Base-by-base conservation (phyloP, 2,888 invertebrate genomes). In the Watsonalla binaria region DNA sequence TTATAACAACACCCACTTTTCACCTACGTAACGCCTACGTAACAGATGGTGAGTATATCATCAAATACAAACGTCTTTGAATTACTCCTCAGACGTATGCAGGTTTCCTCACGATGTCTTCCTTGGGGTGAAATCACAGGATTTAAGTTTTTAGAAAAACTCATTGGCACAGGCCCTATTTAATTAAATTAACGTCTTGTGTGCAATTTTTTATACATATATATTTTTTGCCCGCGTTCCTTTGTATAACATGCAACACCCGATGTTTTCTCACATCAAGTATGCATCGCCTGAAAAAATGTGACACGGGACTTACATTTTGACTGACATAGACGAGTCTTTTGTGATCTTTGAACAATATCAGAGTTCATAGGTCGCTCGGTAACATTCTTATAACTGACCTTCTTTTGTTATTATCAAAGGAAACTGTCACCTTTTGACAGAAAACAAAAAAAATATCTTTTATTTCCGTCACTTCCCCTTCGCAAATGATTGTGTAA, bases 311-410 rank as follows among this genome's bases (percentile, higher is more conserved):
- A 63, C 60, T 49, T 6, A 37, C 54, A 63, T 52, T 72, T 69
- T 80, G 82, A 82, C 76, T 82, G 82, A 82, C 79, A 61, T 62
- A 61, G 72, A 74, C 72, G 59, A 63, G 50, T 56, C 60, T 61
- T 47, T 58, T 57, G 45, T 54, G 57, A 69, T 65, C 62, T 62
- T 63, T 62, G 63, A 56, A 80, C 76, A 78, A 75, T 69, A 57
- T 56, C 34, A 39, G 51, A 70, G 76, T 74, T 74, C 75, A 71
- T 63, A 80, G 80, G 74, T 81, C 71, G 76, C 58, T 64, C 62
- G 62, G 65, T 56, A 55, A 53, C 61, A 55, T 62, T 66, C 61
- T 66, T 52, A 56, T 52, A 46, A 54, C 48, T 61, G 61, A 61
- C 61, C 61, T 57, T 61, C 56, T 54, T 56, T 67, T 75, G 73